These are phyloP conservation scores for Rhinopomastus cyanomelas DNA, from an alignment of 2,113 vertebrate genomes.

Conservation along the genomic window DNA sequence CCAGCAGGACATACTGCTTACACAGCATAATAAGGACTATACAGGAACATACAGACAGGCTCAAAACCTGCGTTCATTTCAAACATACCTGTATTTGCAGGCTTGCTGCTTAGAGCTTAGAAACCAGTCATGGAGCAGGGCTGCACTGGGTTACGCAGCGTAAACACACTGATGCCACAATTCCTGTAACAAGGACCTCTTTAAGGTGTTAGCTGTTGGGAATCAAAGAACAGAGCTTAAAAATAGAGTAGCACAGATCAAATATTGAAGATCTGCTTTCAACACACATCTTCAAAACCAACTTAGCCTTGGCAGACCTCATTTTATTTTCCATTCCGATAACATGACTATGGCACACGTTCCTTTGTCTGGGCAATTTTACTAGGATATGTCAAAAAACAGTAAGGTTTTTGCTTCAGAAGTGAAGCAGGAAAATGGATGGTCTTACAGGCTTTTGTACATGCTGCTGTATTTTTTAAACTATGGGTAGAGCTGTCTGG, in stretches of 20 bases:
- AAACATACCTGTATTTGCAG: constrained; percentile 14
- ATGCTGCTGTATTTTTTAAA: background rate
- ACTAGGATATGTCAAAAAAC: background rate
- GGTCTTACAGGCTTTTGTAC: background rate
- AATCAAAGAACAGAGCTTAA: background rate
- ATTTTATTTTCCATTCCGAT: background rate
- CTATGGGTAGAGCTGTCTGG: background rate
- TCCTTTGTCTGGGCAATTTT: background rate
- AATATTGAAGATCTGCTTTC: background rate
- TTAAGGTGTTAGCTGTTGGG: background rate
- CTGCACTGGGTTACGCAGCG: background rate
- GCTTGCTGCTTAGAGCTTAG: background rate
- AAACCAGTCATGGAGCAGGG: background rate
- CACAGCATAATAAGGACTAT: background rate
- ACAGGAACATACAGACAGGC: background rate
- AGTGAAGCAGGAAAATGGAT: background rate
- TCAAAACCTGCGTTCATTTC: background rate
- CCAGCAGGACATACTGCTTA: background rate
- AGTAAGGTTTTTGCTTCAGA: background rate
- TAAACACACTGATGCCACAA: background rate
- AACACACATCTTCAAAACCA: background rate
- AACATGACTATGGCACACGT: background rate
- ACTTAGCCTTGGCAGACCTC: background rate
- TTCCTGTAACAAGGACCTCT: background rate
- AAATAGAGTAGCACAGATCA: background rate